These are phyloP conservation scores for Propithecus deckenii DNA, from an alignment of 2,797 vertebrate genomes.

Conservation along the genomic window DNA sequence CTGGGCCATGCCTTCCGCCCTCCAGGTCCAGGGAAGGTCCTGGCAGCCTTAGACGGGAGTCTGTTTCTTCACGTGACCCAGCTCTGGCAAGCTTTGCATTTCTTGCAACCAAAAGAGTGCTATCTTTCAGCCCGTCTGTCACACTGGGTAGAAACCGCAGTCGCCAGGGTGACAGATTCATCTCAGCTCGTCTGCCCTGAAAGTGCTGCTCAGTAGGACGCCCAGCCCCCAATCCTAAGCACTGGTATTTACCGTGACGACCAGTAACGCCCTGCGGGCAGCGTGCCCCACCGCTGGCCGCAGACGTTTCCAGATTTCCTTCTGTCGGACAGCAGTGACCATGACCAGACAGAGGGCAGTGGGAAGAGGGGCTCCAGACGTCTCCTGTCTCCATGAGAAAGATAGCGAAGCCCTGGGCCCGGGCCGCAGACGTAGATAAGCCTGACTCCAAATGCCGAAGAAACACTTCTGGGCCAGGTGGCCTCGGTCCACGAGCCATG, in stretches of 20 bases:
- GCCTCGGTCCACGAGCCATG: accelerated
- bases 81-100: accelerated
- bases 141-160: neutral
- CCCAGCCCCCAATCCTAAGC: neutral
- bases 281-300: accelerated
- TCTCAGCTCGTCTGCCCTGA: accelerated
- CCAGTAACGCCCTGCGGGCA: neutral
- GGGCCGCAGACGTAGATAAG: accelerated
- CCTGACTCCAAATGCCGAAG: neutral
- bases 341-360: neutral
- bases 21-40: neutral
- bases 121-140: neutral
- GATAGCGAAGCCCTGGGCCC: neutral
- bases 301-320: neutral
- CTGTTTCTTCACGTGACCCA: neutral
- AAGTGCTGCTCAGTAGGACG: neutral
- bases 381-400: accelerated
- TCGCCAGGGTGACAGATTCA: neutral
- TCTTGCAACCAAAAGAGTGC: neutral
- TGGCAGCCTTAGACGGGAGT: accelerated
- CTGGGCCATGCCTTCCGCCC: neutral
- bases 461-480: accelerated
- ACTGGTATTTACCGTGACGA: too few species aligned
- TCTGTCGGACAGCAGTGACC: neutral
- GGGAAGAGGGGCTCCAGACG: accelerated